Percentiles rank a stretch among this genome's conserved stretches.
These are phyloP conservation scores for Aspidiotus destructor DNA, from an alignment of 2,888 invertebrate genomes.

Conservation along the genomic window DNA sequence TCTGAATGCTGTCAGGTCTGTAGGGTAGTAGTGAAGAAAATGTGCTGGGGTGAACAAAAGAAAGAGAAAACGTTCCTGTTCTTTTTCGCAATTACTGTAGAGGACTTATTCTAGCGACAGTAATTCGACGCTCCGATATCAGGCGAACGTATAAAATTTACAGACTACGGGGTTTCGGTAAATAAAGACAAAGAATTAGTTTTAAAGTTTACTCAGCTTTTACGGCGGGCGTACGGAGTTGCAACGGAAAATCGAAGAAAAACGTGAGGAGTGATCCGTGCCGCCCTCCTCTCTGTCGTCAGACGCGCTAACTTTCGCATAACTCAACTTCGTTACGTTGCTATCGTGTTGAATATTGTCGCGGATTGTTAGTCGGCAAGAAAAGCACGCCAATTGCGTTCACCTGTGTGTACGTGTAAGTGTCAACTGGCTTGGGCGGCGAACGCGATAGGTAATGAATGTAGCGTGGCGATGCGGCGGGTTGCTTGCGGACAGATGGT, in stretches of 20 bases:
- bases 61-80: too few relatives aligned
- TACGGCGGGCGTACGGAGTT: background rate
- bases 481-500: background rate
- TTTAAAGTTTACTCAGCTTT: conserved; percentile 1
- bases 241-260: too few relatives aligned
- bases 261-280: too few relatives aligned
- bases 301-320: too few relatives aligned
- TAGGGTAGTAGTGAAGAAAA: background rate
- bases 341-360: too few relatives aligned
- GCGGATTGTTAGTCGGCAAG: too few relatives aligned
- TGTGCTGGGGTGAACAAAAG: background rate
- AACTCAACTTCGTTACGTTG: too few relatives aligned
- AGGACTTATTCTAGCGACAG: background rate
- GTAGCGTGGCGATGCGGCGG: background rate
- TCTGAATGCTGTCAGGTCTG: too few relatives aligned
- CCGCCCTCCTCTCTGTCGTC: too few relatives aligned
- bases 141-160: background rate
- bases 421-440: background rate
- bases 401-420: too few relatives aligned
- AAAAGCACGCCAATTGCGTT: too few relatives aligned
- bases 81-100: background rate
- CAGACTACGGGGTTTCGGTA: background rate
- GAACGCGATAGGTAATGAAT: background rate
- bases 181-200: background rate
- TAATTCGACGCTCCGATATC: background rate